Percentiles rank a stretch among this genome's conserved stretches.
Evolutionary conservation across 2,888 invertebrate species (phyloP).

Genomic region (Leucophenga maculata): DNA sequence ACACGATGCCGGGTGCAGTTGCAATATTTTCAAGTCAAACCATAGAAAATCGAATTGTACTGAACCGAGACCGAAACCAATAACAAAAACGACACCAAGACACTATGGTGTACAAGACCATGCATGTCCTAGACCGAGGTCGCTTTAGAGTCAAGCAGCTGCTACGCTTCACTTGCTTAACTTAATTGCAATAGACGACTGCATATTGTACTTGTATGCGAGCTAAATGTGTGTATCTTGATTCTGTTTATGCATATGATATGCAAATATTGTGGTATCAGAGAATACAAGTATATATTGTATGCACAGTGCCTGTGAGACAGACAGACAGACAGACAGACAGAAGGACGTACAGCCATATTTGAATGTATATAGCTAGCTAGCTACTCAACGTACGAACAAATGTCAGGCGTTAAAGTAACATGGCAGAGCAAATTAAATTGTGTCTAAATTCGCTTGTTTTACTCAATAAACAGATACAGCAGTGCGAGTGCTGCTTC

Average conservation of each 20-base stretch:
- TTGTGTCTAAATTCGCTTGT: constrained; percentile 21
- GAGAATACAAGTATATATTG: constrained; percentile 31
- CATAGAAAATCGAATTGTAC: background rate
- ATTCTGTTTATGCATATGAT: constrained; percentile 63
- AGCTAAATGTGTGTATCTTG: constrained; percentile 37
- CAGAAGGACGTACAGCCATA: too few species aligned
- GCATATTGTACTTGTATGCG: constrained; percentile 36
- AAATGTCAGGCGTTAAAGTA: background rate
- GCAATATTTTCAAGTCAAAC: too few species aligned
- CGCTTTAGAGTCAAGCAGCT: background rate
- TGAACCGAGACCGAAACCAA: background rate
- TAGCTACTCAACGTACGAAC: background rate
- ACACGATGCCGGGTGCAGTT: too few species aligned
- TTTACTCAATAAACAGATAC: background rate
- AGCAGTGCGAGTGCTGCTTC: background rate
- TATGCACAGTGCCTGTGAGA: too few species aligned
- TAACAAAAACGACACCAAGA: background rate
- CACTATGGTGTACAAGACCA: background rate
- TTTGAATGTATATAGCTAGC: background rate
- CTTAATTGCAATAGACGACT: constrained; percentile 59
- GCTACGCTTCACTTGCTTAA: constrained; percentile 38
- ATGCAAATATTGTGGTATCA: constrained; percentile 64
- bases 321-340: too few species aligned
- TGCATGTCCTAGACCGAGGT: background rate
- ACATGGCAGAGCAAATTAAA: constrained; percentile 19